Base-by-base conservation (phyloP, 2,888 invertebrate genomes). In the Agrilus biguttatus region DNA sequence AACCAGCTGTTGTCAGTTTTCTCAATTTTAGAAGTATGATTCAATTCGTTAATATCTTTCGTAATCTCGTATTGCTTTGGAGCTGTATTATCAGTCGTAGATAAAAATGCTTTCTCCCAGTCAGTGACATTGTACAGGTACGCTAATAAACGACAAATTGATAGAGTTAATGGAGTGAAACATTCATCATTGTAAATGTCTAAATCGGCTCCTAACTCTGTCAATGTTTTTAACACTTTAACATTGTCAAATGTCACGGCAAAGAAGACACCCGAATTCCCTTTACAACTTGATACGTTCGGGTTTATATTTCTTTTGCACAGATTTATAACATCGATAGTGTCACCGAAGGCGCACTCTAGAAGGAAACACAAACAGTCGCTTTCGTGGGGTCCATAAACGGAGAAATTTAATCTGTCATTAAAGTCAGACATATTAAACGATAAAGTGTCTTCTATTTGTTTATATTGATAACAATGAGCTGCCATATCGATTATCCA, bases 241-340 rank as follows among this genome's bases (percentile, higher is more conserved):
- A 54, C 59, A 60, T 69, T 69, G 48, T 63, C 57, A 40, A 67
- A 64, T 46, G 70, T 68, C 8, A 66, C 54, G n/a, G 75, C 75
- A 47, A 71, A 75, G 61, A 74, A 71, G 8, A 76, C 36, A 12
- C 68, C 70, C 8, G 69, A 66, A 53, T 76, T 76, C 10, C 77
- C 77, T 52, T 61, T 60, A 10, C 60, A 55, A 53, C 76, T 76
- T 3, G 69, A 55, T 13, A 76, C 47, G 51, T 75, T 68, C 3
- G 73, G 69, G 53, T 70, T 53, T 10, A 74, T 58, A 21, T 6
- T 21, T 13, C 53, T 45, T 40, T 65, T 62, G 40, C 65, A 66
- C 19, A 71, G 56, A 43, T 62, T 55, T 5, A 62, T 57, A 14
- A 71, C 66, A 40, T 55, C 41, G 14, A 43, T 55, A 17, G 46